A percentile compares a stretch with the other conserved stretches of the same genome.
phyloP scores from a whole-genome alignment of 2,797 vertebrate species.

The Choloepus didactylus region DNA sequence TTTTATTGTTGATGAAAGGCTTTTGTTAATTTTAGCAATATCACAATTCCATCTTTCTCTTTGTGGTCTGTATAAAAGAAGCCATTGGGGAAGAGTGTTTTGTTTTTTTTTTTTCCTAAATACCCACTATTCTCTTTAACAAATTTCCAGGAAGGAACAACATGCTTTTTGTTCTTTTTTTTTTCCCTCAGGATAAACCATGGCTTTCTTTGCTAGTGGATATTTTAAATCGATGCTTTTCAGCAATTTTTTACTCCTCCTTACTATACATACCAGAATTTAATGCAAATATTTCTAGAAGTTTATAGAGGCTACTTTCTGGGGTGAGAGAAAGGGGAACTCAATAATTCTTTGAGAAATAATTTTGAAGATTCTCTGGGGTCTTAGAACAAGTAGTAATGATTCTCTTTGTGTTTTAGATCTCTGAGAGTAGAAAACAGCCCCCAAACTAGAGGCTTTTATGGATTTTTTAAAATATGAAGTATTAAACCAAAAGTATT shows the following conservation, averaged over 20 bases:
- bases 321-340: neutral
- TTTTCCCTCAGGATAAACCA: conserved; percentile 11
- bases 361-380: conserved; percentile 19
- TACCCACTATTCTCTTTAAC: conserved; percentile 4
- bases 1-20: conserved; percentile 2
- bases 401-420: neutral
- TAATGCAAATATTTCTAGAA: neutral
- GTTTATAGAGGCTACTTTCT: neutral
- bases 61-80: conserved; percentile 58
- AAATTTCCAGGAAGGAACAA: conserved; percentile 38
- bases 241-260: conserved; percentile 6
- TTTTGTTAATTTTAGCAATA: conserved; percentile 46
- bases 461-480: conserved; percentile 8
- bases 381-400: conserved; percentile 6
- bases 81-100: conserved; percentile 16
- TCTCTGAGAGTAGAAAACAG: neutral
- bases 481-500: neutral
- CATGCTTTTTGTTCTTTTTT: conserved; percentile 47
- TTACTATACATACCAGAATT: conserved; percentile 36
- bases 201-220: conserved; percentile 48
- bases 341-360: conserved; percentile 34
- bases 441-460: neutral
- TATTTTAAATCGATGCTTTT: conserved; percentile 12
- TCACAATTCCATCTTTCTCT: conserved; percentile 41
- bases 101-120: neutral